phyloP scores from a whole-genome alignment of 2,888 invertebrate genomes.

The Eustalomyia histrio region DNA sequence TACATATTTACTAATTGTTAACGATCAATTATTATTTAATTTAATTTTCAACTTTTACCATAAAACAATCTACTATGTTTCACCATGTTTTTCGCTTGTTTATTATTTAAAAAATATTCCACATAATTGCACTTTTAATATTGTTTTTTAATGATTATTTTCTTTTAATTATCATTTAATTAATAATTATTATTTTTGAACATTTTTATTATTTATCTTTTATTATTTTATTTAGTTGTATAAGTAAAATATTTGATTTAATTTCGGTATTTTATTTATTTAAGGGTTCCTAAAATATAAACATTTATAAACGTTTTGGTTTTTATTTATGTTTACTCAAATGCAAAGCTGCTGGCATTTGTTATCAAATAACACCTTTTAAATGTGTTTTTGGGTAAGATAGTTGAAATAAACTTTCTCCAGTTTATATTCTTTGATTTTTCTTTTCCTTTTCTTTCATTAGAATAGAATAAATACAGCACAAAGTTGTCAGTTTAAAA shows the following conservation, averaged over 20 bases:
- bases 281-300: constrained; percentile 55
- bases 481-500: constrained; percentile 38
- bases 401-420: constrained; percentile 61
- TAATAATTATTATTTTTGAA: constrained; percentile 65
- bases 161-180: constrained; percentile 67
- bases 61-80: constrained; percentile 69
- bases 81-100: constrained; percentile 68
- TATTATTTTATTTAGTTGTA: constrained; percentile 56
- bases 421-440: constrained; percentile 53
- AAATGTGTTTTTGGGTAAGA: neutral
- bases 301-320: constrained; percentile 65
- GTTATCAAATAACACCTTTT: constrained; percentile 35
- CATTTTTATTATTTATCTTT: constrained; percentile 53
- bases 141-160: constrained; percentile 70
- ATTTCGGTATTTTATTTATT: constrained; percentile 48
- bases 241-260: constrained; percentile 57
- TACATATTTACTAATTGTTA: constrained; percentile 49
- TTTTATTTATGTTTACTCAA: constrained; percentile 62
- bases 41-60: constrained; percentile 67
- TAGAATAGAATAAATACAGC: constrained; percentile 43
- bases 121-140: constrained; percentile 83
- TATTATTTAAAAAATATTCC: constrained; percentile 72
- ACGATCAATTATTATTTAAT: constrained; percentile 51
- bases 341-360: constrained; percentile 53
- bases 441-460: constrained; percentile 26